phyloP scores from a whole-genome alignment of 2,113 vertebrate genomes.

The Elephas maximus region DNA sequence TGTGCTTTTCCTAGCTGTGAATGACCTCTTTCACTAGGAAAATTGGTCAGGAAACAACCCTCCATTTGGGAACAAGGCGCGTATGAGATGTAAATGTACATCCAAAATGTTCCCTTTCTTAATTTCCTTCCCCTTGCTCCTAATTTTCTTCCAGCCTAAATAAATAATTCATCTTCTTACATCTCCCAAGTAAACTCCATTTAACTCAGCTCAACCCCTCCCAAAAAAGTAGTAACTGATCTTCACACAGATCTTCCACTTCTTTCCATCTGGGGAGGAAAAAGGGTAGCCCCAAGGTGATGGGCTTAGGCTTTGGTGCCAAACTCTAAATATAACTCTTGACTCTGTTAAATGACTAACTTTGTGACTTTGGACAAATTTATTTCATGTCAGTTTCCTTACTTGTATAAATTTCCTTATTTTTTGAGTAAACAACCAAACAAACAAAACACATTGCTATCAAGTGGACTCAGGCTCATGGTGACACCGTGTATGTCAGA shows the following conservation, averaged over 20 bases:
- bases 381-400: conserved; percentile 24
- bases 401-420: not conserved
- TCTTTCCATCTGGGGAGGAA: conserved; percentile 14
- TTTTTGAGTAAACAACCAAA: not conserved
- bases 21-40: conserved; percentile 79
- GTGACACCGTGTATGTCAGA: not conserved
- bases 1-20: conserved; percentile 56
- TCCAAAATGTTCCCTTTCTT: conserved; percentile 70
- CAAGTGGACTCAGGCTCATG: not conserved
- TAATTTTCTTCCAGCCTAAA: conserved; percentile 46
- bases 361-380: not conserved
- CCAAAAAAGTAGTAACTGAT: not conserved
- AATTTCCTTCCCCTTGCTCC: conserved; percentile 68
- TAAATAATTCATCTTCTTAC: conserved; percentile 66
- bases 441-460: not conserved
- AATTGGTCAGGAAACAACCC: conserved; percentile 71
- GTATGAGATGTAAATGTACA: conserved; percentile 37
- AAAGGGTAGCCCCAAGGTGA: not conserved
- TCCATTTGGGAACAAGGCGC: conserved; percentile 56
- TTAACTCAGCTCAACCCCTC: not conserved
- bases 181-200: conserved; percentile 42
- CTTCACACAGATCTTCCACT: not conserved
- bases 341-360: not conserved
- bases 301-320: conserved; percentile 4
- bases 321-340: conserved; percentile 12